Conservation (phyloP, 2,797 vertebrate species). For the Pseudochirops cupreus region DNA sequence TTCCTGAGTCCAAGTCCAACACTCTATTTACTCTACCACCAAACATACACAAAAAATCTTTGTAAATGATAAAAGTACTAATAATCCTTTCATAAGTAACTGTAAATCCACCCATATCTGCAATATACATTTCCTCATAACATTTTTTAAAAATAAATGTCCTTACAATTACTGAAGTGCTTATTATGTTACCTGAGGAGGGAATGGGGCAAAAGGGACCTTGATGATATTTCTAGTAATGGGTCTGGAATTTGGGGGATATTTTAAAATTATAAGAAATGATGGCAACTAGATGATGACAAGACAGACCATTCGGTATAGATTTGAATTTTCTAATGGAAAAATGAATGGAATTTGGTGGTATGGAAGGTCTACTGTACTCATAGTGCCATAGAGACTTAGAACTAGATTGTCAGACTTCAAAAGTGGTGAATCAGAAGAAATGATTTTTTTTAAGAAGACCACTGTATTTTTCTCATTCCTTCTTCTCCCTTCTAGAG, state of each 20-base stretch:
- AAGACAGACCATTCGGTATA: neutral
- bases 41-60: neutral
- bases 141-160: neutral
- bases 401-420: neutral
- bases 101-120: neutral
- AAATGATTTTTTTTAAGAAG: neutral
- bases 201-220: neutral
- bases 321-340: neutral
- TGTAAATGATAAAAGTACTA: neutral
- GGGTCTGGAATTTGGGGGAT: neutral
- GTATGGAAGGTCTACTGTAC: neutral
- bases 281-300: neutral
- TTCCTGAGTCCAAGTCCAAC: neutral
- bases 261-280: neutral
- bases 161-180: neutral
- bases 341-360: neutral
- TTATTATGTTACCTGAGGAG: neutral
- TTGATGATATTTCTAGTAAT: neutral
- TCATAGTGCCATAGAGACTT: neutral
- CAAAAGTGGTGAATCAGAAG: neutral
- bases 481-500: neutral
- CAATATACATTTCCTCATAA: neutral
- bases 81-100: neutral
- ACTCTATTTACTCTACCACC: neutral
- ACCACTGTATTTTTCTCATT: neutral